Percentiles rank a stretch among this genome's conserved stretches.
phyloP scores from a whole-genome alignment of 2,888 invertebrate genomes.

The Eubasilissa splendida region DNA sequence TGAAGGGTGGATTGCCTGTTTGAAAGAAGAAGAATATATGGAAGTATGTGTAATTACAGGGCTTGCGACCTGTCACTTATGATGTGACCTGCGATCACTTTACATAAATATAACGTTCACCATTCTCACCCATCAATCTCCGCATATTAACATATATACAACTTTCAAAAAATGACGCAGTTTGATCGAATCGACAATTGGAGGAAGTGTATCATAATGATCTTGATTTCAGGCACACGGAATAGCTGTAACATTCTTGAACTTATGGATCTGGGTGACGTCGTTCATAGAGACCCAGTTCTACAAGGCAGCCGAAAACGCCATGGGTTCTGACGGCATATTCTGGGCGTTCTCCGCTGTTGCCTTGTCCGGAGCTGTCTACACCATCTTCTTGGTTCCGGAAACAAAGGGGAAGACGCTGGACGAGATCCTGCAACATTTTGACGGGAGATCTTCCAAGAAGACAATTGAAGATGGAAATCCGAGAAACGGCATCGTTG shows the following conservation, averaged over 20 bases:
- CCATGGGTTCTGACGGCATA: conserved; percentile 63
- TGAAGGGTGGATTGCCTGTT: too few relatives aligned
- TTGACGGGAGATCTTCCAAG: conserved; percentile 21
- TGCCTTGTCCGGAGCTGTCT: conserved; percentile 63
- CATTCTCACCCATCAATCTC: too few relatives aligned
- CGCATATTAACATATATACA: too few relatives aligned
- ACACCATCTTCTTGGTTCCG: conserved; percentile 64
- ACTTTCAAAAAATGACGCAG: too few relatives aligned
- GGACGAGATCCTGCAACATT: conserved; percentile 62
- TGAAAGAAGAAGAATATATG: too few relatives aligned
- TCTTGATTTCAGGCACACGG: conserved; percentile 64
- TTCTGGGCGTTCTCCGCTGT: conserved; percentile 65
- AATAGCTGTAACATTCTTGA: conserved; percentile 64
- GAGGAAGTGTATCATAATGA: too few relatives aligned
- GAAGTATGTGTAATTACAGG: too few relatives aligned
- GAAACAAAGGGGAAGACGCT: conserved; percentile 68
- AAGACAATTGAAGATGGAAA: not conserved
- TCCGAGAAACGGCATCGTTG: too few relatives aligned
- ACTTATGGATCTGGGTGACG: conserved; percentile 65
- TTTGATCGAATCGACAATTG: too few relatives aligned
- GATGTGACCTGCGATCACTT: too few relatives aligned
- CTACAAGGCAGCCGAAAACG: conserved; percentile 45
- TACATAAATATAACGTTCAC: too few relatives aligned
- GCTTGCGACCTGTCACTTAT: too few relatives aligned
- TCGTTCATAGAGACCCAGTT: conserved; percentile 60